Conservation (phyloP, 2,888 invertebrate genomes). For the Cheilosia impressa region DNA sequence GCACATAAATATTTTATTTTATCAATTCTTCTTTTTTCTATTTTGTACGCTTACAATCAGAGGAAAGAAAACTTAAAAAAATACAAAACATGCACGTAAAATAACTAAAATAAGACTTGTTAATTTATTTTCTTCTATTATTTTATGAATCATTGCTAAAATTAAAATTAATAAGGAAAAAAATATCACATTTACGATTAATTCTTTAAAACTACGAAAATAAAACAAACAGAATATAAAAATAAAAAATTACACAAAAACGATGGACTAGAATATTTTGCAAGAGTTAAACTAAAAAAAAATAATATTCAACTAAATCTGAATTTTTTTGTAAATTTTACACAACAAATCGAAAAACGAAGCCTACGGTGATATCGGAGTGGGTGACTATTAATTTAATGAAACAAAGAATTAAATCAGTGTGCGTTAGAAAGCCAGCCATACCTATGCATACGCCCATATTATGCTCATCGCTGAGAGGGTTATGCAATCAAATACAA, state of each 20-base stretch:
- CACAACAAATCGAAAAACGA: slow-evolving; percentile 31
- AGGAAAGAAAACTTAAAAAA: slow-evolving; percentile 40
- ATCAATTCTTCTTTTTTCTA: slow-evolving; percentile 46
- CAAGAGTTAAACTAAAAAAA: slow-evolving; percentile 59
- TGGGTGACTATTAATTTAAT: background rate
- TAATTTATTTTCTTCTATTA: slow-evolving; percentile 43
- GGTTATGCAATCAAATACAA: slow-evolving; percentile 61
- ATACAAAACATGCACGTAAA: slow-evolving; percentile 23
- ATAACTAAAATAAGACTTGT: slow-evolving; percentile 37
- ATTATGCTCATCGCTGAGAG: slow-evolving; percentile 47
- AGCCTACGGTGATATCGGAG: slow-evolving; percentile 17
- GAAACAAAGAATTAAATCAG: slow-evolving; percentile 35
- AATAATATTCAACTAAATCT: slow-evolving; percentile 43
- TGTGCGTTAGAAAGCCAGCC: slow-evolving; percentile 72
- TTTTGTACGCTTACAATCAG: slow-evolving; percentile 71
- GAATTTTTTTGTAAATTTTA: slow-evolving; percentile 4
- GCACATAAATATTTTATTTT: slow-evolving; percentile 66
- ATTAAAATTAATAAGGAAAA: slow-evolving; percentile 67
- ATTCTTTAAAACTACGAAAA: slow-evolving; percentile 65
- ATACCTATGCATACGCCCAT: slow-evolving; percentile 52
- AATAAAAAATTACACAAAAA: slow-evolving; percentile 53
- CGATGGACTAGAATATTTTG: slow-evolving; percentile 75
- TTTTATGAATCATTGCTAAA: slow-evolving; percentile 65
- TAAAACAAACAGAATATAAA: slow-evolving; percentile 30
- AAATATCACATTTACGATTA: slow-evolving; percentile 75